Percentiles rank a stretch among this genome's conserved stretches.
Evolutionary conservation across 2,888 invertebrate genomes (phyloP).

Genomic region (Caenorhabditis imperialis): DNA sequence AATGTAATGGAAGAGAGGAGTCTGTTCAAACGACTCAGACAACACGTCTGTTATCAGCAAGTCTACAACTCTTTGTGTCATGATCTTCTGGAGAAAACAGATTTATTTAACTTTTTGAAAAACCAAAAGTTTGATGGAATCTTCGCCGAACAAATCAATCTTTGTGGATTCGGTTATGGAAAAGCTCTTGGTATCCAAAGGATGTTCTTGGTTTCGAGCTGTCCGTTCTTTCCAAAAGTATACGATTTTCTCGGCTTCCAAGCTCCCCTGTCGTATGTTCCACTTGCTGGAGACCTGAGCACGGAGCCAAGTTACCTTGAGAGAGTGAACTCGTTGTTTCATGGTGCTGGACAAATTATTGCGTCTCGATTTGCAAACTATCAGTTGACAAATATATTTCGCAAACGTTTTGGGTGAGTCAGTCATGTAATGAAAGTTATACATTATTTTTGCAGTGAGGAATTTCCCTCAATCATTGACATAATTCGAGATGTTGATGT

Average conservation of each 20-base stretch:
- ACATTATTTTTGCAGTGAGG: slow-evolving; percentile 37
- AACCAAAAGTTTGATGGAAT: slow-evolving; percentile 63
- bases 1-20: slow-evolving; percentile 17
- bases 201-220: slow-evolving; percentile 65
- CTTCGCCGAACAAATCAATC: slow-evolving; percentile 63
- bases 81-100: slow-evolving; percentile 7
- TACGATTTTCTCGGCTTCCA: neutral
- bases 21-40: neutral
- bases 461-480: slow-evolving; percentile 55
- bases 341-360: too few species aligned
- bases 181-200: slow-evolving; percentile 59
- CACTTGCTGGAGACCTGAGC: too few species aligned
- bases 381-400: too few species aligned
- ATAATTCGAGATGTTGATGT: slow-evolving; percentile 60
- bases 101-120: slow-evolving; percentile 49
- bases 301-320: too few species aligned
- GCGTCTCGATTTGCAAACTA: too few species aligned
- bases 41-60: slow-evolving; percentile 23
- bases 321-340: too few species aligned
- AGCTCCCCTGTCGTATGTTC: too few species aligned
- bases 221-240: neutral
- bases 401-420: slow-evolving; percentile 35
- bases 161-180: slow-evolving; percentile 63
- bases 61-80: slow-evolving; percentile 26
- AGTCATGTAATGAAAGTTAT: neutral